Percentiles rank a stretch among this genome's conserved stretches.
These are phyloP conservation scores for Cephus runcator DNA, from an alignment of 2,888 invertebrate genomes.

Conservation along the genomic window DNA sequence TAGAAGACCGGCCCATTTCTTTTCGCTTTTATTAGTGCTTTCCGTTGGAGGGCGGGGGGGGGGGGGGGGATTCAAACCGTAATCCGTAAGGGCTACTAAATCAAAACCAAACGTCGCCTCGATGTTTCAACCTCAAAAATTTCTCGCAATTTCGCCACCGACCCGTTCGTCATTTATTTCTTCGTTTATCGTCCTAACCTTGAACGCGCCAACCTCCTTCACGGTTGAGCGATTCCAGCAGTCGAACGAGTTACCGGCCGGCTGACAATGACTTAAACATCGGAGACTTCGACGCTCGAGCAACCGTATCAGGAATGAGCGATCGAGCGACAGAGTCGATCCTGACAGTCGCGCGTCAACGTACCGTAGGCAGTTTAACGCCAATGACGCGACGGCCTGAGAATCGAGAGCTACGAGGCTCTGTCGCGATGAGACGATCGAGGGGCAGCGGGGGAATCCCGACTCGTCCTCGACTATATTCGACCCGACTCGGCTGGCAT, in stretches of 20 bases:
- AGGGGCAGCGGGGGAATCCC: neutral
- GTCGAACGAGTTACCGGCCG: neutral
- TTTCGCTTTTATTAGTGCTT: neutral
- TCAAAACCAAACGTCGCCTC: neutral
- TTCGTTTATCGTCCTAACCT: neutral
- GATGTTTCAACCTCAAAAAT: neutral
- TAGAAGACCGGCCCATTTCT: conserved; percentile 17
- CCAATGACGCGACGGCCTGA: neutral
- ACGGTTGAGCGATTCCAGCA: neutral
- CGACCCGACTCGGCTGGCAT: conserved; percentile 15
- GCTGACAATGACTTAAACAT: neutral
- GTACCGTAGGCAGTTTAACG: neutral
- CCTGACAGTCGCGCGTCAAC: neutral
- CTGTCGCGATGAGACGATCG: neutral
- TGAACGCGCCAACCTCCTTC: neutral
- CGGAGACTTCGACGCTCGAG: conserved; percentile 13
- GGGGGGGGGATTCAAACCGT: neutral
- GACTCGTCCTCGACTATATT: neutral
- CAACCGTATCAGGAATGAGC: neutral
- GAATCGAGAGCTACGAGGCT: neutral
- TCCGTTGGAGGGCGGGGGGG: too few species aligned
- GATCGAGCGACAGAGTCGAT: neutral
- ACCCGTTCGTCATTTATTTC: neutral
- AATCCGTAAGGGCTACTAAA: neutral
- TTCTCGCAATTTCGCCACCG: neutral